These are phyloP conservation scores for Ferrisia virgata DNA, from an alignment of 2,888 invertebrate genomes.

Conservation along the genomic window DNA sequence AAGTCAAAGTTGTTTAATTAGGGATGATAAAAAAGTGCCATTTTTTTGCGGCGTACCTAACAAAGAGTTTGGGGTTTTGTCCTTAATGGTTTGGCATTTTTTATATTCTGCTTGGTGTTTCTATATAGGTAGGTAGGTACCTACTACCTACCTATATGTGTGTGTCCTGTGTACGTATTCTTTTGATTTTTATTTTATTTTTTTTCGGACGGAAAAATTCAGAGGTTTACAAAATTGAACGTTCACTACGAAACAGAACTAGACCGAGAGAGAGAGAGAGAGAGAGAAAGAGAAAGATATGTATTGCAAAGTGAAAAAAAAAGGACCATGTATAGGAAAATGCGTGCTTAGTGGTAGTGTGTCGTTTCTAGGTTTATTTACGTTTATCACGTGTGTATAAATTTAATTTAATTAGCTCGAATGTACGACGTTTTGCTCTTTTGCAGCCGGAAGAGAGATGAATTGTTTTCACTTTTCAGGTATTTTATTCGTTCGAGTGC, in stretches of 20 bases:
- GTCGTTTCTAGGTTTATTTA: neutral
- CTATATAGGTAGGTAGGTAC: too few relatives aligned
- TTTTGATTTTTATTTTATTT: neutral
- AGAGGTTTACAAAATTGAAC: neutral
- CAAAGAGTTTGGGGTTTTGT: slow-evolving; percentile 2
- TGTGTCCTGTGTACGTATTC: neutral
- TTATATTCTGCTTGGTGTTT: neutral
- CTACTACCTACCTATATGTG: too few relatives aligned
- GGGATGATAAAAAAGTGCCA: slow-evolving; percentile 13
- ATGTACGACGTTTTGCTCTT: neutral
- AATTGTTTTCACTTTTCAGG: neutral
- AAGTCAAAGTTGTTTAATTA: slow-evolving; percentile 19
- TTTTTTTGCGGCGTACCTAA: slow-evolving; percentile 5
- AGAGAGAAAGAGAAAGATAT: too few relatives aligned
- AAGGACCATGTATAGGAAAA: neutral
- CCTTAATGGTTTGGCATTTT: slow-evolving; percentile 22
- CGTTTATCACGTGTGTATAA: slow-evolving; percentile 22
- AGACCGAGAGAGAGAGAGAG: too few relatives aligned
- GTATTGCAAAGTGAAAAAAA: too few relatives aligned
- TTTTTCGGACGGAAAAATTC: neutral
- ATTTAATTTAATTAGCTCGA: slow-evolving; percentile 23
- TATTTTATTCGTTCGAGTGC: neutral
- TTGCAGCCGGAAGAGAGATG: neutral
- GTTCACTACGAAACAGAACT: too few relatives aligned
- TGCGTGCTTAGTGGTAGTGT: neutral